These are phyloP conservation scores for Macaca mulatta DNA, from an alignment of 2,113 vertebrate species.

Conservation along the genomic window DNA sequence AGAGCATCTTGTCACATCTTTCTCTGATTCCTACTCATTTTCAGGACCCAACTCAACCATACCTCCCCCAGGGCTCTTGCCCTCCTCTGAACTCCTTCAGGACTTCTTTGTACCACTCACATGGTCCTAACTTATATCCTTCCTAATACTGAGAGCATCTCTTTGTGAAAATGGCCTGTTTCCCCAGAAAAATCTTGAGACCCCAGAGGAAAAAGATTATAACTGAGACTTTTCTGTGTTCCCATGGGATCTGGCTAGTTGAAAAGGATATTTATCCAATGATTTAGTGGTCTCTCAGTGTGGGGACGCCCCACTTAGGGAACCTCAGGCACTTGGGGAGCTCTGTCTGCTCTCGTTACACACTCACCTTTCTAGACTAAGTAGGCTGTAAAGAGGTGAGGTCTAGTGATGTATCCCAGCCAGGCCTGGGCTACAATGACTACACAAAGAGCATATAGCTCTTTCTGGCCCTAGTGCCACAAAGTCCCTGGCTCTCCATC, in stretches of 20 bases:
- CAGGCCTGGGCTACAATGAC: conserved; percentile 2
- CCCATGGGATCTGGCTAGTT: background rate
- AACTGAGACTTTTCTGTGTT: background rate
- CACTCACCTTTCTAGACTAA: background rate
- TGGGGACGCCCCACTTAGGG: background rate
- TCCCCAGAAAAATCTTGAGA: conserved; percentile 28
- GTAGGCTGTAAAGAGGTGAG: background rate
- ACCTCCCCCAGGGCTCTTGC: background rate
- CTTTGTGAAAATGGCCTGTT: conserved; percentile 27
- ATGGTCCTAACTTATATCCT: background rate
- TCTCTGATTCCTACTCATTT: conserved; percentile 27
- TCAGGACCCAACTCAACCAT: background rate
- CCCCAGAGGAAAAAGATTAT: background rate
- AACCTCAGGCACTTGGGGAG: background rate
- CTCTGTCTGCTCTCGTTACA: background rate
- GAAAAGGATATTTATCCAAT: background rate
- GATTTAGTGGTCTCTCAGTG: background rate
- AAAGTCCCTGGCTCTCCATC: background rate
- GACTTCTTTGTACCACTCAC: background rate
- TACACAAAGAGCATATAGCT: background rate
- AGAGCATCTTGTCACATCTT: background rate
- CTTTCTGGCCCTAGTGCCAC: conserved; percentile 40
- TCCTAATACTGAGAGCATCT: background rate
- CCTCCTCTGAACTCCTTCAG: background rate
- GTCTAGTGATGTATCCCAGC: background rate